Percentiles rank a stretch among this genome's conserved stretches.
Evolutionary conservation across 2,797 vertebrate genomes (phyloP).

Genomic region (Falco berigora): DNA sequence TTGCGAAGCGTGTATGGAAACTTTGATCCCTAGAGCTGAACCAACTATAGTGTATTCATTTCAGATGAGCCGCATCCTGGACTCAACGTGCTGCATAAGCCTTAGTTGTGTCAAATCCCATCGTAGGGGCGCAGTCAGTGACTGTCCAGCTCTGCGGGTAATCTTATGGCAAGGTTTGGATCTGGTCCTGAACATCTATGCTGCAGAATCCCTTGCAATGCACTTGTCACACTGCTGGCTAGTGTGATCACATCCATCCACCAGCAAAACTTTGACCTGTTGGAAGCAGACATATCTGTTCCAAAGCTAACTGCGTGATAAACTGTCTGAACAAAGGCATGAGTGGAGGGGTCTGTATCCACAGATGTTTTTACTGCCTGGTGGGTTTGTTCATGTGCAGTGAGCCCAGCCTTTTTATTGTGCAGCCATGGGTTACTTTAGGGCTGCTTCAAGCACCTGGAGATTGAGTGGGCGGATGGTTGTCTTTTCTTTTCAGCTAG

Average conservation of each 20-base stretch:
- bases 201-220: background rate
- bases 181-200: background rate
- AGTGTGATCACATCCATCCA: accelerated
- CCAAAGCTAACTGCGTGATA: too few species aligned
- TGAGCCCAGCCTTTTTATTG: background rate
- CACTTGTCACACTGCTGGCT: background rate
- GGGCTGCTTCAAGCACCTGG: background rate
- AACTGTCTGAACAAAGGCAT: background rate
- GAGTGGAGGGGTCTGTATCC: background rate
- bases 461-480: accelerated
- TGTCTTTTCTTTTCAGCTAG: background rate
- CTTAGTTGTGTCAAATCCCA: accelerated
- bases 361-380: background rate
- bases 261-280: background rate
- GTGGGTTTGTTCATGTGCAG: background rate
- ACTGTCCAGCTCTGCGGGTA: background rate
- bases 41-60: accelerated
- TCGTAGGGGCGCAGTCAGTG: background rate
- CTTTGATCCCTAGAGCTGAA: background rate
- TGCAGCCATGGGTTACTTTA: background rate
- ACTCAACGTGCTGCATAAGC: background rate
- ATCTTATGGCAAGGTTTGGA: too few species aligned
- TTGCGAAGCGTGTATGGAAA: accelerated
- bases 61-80: background rate
- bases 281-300: background rate